Percentiles rank a stretch among this genome's conserved stretches.
Evolutionary conservation across 2,888 invertebrate genomes (phyloP).

Genomic region (Diabrotica balteata): DNA sequence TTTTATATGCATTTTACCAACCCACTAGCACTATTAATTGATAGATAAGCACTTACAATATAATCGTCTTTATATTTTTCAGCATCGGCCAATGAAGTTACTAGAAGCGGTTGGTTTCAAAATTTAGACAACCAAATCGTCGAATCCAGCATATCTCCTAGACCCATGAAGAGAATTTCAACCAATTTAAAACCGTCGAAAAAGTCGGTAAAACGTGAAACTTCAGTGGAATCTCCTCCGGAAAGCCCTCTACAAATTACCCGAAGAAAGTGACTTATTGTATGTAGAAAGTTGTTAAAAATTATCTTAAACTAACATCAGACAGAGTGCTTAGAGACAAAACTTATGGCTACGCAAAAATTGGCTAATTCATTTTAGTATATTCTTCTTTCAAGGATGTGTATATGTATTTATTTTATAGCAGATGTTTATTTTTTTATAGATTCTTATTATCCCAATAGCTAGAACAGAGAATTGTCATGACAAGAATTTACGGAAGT

Average conservation of each 20-base stretch:
- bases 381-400: no score
- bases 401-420: no score
- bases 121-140: conserved; percentile 55
- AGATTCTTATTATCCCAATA: no score
- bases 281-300: no score
- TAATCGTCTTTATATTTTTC: conserved; percentile 26
- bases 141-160: conserved; percentile 68
- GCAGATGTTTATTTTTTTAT: no score
- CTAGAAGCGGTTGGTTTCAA: conserved; percentile 58
- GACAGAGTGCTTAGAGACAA: no score
- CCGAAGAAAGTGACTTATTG: conserved; percentile 50
- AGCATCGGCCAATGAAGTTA: conserved; percentile 51
- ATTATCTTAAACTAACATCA: no score
- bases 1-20: no score
- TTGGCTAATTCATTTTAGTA: no score
- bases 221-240: conserved; percentile 55
- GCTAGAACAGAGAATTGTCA: no score
- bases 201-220: conserved; percentile 54
- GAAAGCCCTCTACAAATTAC: conserved; percentile 57
- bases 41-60: not conserved
- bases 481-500: no score
- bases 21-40: not conserved
- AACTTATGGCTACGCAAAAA: no score
- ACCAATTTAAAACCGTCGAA: conserved; percentile 57
- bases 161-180: conserved; percentile 72